Base-by-base conservation (phyloP, 1,140 invertebrate species). In the Vanessa atalanta region DNA sequence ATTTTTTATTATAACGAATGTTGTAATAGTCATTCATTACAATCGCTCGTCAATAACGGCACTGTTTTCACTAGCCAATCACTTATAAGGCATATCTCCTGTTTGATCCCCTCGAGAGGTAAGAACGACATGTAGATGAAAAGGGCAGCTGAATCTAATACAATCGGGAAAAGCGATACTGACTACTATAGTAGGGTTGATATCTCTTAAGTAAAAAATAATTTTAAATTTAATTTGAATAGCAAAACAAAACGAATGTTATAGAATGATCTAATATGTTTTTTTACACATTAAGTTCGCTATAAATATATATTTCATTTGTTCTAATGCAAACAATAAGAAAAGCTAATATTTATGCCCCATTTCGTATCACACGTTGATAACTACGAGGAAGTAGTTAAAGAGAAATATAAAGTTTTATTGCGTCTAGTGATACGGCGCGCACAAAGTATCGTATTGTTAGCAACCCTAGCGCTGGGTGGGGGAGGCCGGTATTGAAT, bases 121-220 rank as follows among this genome's bases (percentile, higher is more conserved):
- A 85, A 85, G 81, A 87, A 85, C 87, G 89, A 88, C 86, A 92
- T 91, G 90, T 89, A 89, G 88, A 92, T 90, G 88, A 92, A 91
- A 91, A 90, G 89, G 89, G 88, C 89, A 91, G 85, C 88, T 90
- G 88, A 92, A 91, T 91, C 87, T 92, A 91, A 92, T 92, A 91
- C 88, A 91, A 92, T 91, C 85, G 86, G 84, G 88, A 83, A 89
- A 90, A 90, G 87, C 87, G 87, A 88, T 87, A 92, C 88, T 87
- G 81, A 80, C 82, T 88, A 81, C 76, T 72, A 70, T 48, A 43
- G 77, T 70, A 92, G 90, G 90, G 90, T 73, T 92, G 90, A 66
- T 63, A 61, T 60, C 61, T 57, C 47, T 73, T 51, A 14, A 26
- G 31, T 8, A 20, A 20, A 11, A 43, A 55, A 68, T 6, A 15